These are phyloP conservation scores for Trissolcus basalis DNA, from an alignment of 1,140 invertebrate species.

Conservation along the genomic window DNA sequence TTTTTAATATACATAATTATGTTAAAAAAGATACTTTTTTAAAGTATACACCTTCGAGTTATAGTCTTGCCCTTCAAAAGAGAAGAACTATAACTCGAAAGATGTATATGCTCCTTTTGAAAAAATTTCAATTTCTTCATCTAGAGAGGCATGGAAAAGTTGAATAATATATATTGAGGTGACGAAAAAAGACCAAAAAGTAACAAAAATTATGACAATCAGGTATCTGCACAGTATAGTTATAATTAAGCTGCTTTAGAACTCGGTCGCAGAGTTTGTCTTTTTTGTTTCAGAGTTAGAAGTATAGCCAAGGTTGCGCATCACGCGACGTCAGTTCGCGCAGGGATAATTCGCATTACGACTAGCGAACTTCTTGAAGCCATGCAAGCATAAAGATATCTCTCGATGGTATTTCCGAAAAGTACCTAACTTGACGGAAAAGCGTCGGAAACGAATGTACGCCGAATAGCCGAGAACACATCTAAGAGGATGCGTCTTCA, in stretches of 20 bases:
- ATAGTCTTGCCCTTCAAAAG: no score
- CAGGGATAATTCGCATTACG: constrained; percentile 56
- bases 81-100: no score
- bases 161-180: no score
- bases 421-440: constrained; percentile 57
- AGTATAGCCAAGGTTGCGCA: constrained; percentile 38
- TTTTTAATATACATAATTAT: no score
- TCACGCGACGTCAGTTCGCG: constrained; percentile 50
- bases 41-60: no score
- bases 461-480: constrained; percentile 13
- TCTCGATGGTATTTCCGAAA: constrained; percentile 57
- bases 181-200: no score
- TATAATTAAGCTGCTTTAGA: constrained; percentile 55
- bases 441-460: constrained; percentile 43
- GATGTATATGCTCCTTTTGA: no score
- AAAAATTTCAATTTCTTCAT: no score
- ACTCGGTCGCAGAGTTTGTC: constrained; percentile 40
- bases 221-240: constrained; percentile 22
- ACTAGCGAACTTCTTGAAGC: constrained; percentile 47
- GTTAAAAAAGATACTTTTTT: no score
- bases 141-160: no score
- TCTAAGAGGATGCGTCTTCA: constrained; percentile 19
- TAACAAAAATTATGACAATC: constrained; percentile 24
- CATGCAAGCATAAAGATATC: constrained; percentile 59
- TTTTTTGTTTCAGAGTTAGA: constrained; percentile 47